A percentile compares a stretch with the other conserved stretches of the same genome.
These are phyloP conservation scores for Nemotelus nigrinus DNA, from an alignment of 2,888 invertebrate species.

Conservation along the genomic window DNA sequence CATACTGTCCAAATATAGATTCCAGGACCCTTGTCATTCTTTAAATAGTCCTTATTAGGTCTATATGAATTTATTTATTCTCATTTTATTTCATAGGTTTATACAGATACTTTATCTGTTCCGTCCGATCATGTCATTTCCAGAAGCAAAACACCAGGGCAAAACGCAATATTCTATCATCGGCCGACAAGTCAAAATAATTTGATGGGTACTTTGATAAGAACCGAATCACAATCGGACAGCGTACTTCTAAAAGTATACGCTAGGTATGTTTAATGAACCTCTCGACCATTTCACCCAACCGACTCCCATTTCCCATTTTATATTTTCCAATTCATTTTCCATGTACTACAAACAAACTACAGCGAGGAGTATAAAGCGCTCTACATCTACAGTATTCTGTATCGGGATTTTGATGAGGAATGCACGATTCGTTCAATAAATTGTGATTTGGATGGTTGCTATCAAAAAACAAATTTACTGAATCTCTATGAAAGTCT, in stretches of 20 bases:
- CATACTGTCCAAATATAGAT: background rate
- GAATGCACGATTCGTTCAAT: slow-evolving; percentile 39
- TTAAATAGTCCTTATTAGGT: background rate
- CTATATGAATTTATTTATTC: background rate
- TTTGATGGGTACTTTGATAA: slow-evolving; percentile 42
- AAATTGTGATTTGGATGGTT: slow-evolving; percentile 26
- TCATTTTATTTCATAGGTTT: background rate
- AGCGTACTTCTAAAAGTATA: slow-evolving; percentile 45
- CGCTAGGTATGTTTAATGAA: slow-evolving; percentile 42
- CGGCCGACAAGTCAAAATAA: slow-evolving; percentile 29
- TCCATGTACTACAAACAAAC: background rate
- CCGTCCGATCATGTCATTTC: background rate
- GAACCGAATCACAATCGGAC: slow-evolving; percentile 14
- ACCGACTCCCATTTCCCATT: background rate
- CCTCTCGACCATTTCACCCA: background rate
- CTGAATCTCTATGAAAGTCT: slow-evolving; percentile 42
- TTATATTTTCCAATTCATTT: background rate
- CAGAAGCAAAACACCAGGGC: background rate
- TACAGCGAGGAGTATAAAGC: slow-evolving; percentile 34
- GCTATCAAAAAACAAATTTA: slow-evolving; percentile 35
- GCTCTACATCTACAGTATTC: slow-evolving; percentile 10
- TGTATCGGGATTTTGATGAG: slow-evolving; percentile 33
- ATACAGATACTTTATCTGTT: background rate
- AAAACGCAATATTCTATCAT: slow-evolving; percentile 35
- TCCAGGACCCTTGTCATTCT: background rate